Base-by-base conservation (phyloP, 2,888 invertebrate species). In the Luperina testacea region DNA sequence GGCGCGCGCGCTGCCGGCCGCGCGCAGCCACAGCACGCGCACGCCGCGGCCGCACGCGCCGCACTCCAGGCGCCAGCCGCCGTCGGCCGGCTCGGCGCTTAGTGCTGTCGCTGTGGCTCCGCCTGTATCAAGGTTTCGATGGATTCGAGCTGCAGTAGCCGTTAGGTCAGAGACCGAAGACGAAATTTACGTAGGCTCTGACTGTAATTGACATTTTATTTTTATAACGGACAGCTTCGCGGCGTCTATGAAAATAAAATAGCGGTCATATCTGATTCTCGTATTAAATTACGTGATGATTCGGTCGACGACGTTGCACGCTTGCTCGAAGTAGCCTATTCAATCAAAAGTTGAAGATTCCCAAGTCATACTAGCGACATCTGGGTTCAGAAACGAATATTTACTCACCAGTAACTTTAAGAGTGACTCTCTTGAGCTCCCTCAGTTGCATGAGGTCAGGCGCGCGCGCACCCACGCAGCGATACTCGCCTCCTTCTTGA, bases 401-500 rank as follows among this genome's bases (percentile, higher is more conserved):
- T 6, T 11, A 80, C 91, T 90, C 38, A 96, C 96, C 96, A 15
- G 95, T 95, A 27, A 96, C 96, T 67, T 92, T 91, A 17, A 96
- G 90, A 0, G 96, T 96, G 84, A 96, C 96, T 6, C 96, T 86
- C 88, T 96, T 96, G 27, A 97, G 92, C 71, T 97, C 96, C 8
- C 93, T 87, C 67, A 96, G 89, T 0, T 95, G 92, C 90, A 92
- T 91, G 68, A 94, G 91, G 77, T 96, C 96, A 0, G 95, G 93
- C 0, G 92, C 95, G 2, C 95, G 92, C 42, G 96, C 95, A 0
- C 97, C 97, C 57, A 98, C 97, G 93, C 98, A 98, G 61, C 98
- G 97, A 93, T 98, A 98, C 93, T 98, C 98, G 0, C 98, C 98
- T 7, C 98, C 98, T 89, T 98, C 98, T 91, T 98, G 98, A 92